Percentiles rank a stretch among this genome's conserved stretches.
Evolutionary conservation across 1,140 invertebrate genomes (phyloP).

Genomic region (Aphelenchoides avenae): DNA sequence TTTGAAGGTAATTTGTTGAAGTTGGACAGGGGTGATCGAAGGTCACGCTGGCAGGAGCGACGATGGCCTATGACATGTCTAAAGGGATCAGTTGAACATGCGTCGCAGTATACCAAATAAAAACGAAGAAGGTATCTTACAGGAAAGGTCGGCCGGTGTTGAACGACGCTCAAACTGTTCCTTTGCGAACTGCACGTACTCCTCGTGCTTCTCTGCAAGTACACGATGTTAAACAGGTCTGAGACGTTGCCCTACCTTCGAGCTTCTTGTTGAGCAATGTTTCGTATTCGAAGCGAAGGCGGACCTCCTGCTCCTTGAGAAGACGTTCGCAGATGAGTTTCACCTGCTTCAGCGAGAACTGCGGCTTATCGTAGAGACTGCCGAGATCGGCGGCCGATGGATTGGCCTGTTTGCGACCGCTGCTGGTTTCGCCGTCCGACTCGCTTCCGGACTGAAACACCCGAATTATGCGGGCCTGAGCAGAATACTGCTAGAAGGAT

Average conservation of each 20-base stretch:
- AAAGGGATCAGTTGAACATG: no score
- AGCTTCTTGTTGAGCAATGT: constrained; percentile 47
- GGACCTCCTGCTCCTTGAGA: constrained; percentile 54
- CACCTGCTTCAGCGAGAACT: constrained; percentile 54
- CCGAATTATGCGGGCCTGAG: not conserved
- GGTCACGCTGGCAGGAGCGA: no score
- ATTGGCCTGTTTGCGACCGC: not conserved
- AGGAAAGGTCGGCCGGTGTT: constrained; percentile 21
- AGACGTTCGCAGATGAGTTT: constrained; percentile 55
- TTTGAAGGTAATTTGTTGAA: no score
- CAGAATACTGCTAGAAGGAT: no score
- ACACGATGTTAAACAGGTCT: constrained; percentile 1
- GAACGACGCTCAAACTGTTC: constrained; percentile 45
- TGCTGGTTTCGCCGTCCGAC: constrained; percentile 39
- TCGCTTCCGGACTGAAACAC: constrained; percentile 51
- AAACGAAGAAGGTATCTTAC: constrained; percentile 17
- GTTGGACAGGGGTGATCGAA: no score
- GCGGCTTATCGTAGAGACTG: constrained; percentile 46
- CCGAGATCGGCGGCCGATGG: constrained; percentile 11
- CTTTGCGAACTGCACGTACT: constrained; percentile 58
- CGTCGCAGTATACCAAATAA: no score
- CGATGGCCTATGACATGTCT: no score
- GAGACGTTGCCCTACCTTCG: constrained; percentile 41
- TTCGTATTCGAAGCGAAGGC: constrained; percentile 58
- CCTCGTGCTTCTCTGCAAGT: constrained; percentile 57